These are phyloP conservation scores for Balearica regulorum DNA, from an alignment of 2,797 vertebrate species.

Conservation along the genomic window DNA sequence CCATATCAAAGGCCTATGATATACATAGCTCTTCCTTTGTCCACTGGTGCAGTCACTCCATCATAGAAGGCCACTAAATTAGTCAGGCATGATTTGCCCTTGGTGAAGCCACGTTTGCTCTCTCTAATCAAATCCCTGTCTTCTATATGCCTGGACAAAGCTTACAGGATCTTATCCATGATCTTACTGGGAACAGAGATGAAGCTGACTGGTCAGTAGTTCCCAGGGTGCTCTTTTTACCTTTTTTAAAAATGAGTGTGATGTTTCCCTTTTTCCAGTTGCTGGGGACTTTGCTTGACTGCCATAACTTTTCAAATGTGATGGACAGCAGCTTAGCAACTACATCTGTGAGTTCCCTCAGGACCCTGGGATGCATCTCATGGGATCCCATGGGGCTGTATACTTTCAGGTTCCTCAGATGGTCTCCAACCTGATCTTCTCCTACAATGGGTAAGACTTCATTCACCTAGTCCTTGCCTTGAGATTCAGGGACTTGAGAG, in stretches of 20 bases:
- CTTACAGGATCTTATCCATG: background rate
- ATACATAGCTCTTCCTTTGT: background rate
- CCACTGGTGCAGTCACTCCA: background rate
- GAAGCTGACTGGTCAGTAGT: background rate
- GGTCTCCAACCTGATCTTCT: background rate
- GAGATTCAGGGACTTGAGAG: background rate
- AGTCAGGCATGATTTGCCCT: background rate
- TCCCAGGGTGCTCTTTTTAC: background rate
- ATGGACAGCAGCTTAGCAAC: background rate
- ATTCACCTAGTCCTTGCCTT: background rate
- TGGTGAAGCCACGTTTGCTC: background rate
- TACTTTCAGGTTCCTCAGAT: background rate
- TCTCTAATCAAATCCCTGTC: background rate
- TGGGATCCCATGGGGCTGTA: background rate
- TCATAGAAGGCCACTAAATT: background rate
- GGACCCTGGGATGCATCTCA: background rate
- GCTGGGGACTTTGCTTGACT: background rate
- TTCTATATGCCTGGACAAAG: background rate
- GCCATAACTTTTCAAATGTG: background rate
- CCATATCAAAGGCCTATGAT: background rate
- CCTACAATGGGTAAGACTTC: background rate
- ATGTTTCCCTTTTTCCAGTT: background rate
- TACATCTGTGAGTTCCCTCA: background rate
- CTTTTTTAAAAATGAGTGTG: background rate
- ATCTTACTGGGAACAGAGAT: background rate